phyloP scores from a whole-genome alignment of 2,888 invertebrate species.

The Trissolcus brochymenae region DNA sequence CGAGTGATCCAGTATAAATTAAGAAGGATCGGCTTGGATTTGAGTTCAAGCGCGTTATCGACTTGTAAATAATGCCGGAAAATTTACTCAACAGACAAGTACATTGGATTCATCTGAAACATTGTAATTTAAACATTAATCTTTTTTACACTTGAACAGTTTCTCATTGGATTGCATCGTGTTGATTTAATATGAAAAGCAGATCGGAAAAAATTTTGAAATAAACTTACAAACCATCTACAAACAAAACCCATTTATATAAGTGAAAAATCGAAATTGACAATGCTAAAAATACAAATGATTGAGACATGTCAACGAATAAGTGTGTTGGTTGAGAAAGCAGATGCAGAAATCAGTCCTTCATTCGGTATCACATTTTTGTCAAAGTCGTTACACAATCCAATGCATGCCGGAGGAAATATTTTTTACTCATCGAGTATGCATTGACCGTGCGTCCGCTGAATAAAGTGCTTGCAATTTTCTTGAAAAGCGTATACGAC shows the following conservation, averaged over 20 bases:
- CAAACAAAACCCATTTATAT: constrained; percentile 4
- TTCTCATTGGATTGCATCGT: no score
- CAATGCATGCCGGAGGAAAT: background rate
- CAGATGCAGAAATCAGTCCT: no score
- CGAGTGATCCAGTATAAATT: constrained; percentile 21
- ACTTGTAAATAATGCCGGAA: constrained; percentile 45
- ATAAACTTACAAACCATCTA: no score
- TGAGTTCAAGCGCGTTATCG: constrained; percentile 26
- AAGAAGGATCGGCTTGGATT: constrained; percentile 31
- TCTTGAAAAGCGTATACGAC: constrained; percentile 31
- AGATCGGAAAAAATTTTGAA: no score
- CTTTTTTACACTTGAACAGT: no score
- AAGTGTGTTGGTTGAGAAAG: background rate
- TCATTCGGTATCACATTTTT: no score
- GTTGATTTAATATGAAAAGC: no score
- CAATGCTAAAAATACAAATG: constrained; percentile 1
- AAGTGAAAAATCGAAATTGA: constrained; percentile 30
- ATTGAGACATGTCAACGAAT: constrained; percentile 13
- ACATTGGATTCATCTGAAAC: no score
- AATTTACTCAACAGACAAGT: constrained; percentile 17
- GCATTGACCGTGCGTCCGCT: constrained; percentile 14
- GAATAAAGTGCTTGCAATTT: constrained; percentile 32
- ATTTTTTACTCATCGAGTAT: constrained; percentile 35
- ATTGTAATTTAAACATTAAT: no score
- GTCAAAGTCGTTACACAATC: background rate